Percentiles rank a stretch among this genome's conserved stretches.
Conservation (phyloP, 2,888 invertebrate species). For the Atethmia centrago region DNA sequence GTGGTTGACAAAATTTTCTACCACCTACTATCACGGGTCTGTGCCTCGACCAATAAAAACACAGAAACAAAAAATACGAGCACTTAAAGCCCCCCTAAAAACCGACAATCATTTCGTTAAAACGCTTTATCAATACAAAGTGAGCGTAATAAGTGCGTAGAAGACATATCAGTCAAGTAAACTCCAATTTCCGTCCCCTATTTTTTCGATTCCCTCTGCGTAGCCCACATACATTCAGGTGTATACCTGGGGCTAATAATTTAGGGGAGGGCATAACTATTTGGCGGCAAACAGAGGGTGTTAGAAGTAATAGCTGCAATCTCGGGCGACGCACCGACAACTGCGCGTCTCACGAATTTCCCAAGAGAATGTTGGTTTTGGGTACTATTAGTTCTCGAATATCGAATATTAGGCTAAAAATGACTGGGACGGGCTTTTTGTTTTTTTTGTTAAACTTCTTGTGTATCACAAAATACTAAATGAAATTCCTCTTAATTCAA, state of each 20-base stretch:
- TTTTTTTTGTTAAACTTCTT: background rate
- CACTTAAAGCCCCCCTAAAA: constrained; percentile 35
- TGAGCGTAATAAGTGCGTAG: constrained; percentile 55
- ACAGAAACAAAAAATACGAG: constrained; percentile 9
- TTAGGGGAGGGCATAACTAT: constrained; percentile 85
- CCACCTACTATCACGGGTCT: background rate
- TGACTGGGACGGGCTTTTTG: accelerated
- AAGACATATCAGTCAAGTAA: constrained; percentile 70
- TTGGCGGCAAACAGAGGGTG: constrained; percentile 85
- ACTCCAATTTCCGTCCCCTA: constrained; percentile 78
- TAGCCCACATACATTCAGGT: constrained; percentile 74
- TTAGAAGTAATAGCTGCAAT: constrained; percentile 88
- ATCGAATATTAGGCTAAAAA: background rate
- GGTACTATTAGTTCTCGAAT: constrained; percentile 72
- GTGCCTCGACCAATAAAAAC: constrained; percentile 19
- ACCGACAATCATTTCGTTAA: constrained; percentile 33
- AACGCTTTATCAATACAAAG: constrained; percentile 55
- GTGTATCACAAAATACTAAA: background rate
- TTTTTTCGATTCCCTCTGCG: constrained; percentile 78
- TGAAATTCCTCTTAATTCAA: background rate
- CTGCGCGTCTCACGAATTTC: constrained; percentile 84
- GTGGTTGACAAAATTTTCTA: background rate
- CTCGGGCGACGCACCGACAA: constrained; percentile 80
- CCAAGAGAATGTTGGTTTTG: constrained; percentile 79
- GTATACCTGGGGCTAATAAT: constrained; percentile 83